Evolutionary conservation across 2,113 vertebrate species (phyloP).

Genomic region (Fulica atra): DNA sequence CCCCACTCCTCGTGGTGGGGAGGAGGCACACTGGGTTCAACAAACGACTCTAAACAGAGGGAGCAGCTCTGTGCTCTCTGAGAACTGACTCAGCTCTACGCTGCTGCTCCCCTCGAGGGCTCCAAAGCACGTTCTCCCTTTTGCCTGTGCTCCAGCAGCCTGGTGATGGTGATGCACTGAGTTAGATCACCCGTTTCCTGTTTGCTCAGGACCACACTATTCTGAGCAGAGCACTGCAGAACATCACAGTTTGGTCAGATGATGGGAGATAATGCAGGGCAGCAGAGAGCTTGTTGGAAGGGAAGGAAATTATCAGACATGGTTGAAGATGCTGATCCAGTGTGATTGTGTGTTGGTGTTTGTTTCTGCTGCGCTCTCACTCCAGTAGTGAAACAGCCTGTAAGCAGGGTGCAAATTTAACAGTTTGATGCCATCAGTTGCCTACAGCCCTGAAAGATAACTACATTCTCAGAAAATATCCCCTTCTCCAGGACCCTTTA

Average conservation of each 20-base stretch:
- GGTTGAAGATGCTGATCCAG: neutral
- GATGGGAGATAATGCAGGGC: neutral
- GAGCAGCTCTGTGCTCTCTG: neutral
- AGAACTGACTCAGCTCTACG: neutral
- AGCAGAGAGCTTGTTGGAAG: neutral
- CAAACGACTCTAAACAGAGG: neutral
- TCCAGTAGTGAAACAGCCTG: neutral
- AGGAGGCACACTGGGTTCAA: neutral
- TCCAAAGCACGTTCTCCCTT: neutral
- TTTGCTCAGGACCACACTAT: neutral
- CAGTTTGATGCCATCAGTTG: neutral
- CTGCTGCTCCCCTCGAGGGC: neutral
- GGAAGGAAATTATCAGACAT: neutral
- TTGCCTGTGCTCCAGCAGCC: neutral
- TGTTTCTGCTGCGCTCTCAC: neutral
- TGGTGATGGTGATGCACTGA: neutral
- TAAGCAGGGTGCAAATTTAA: neutral
- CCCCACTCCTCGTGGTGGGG: fast-evolving
- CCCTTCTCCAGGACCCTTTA: neutral
- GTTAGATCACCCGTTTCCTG: neutral
- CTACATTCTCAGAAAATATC: neutral
- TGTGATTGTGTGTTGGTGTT: neutral
- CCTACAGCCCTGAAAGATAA: neutral
- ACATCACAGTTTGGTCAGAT: neutral
- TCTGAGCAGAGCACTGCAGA: neutral